Base-by-base conservation (phyloP, 2,888 invertebrate species). In the Ephialtes manifestator region DNA sequence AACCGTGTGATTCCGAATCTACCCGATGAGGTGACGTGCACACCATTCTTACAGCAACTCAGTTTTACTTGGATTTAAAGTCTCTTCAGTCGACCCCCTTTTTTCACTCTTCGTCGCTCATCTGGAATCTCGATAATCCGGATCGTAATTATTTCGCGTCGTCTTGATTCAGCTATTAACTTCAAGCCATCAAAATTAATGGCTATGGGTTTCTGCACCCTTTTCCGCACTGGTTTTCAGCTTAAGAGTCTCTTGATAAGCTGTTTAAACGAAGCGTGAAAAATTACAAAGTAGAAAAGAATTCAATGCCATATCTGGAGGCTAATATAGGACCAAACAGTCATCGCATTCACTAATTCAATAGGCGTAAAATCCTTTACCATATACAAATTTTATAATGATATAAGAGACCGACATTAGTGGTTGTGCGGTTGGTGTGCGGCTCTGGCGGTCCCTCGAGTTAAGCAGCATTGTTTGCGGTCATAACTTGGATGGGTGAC, bases 51-150 rank as follows among this genome's bases (percentile, higher is more conserved):
- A 39, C 53, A 43, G 53, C 43, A 28, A 65, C 13, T 77, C 35
- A 53, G 4, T 53, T 71, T 53, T 18, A 53, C 71, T 46, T 7
- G 43, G 70, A 20, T 70, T 70, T 60, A 48, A 31, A 48, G 51
- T 48, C 70, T 60, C 70, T 18, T 11, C 39, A 53, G 76, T 51
- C 39, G 46, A 15, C 46, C 31, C 53, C 68, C 31, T 60, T 60
- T 78, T 70, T 58, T 31, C 60, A 28, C 70, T 15, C 71, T 35
- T 60, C 72, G 46, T 80, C 48, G 48, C 39, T 20, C 79, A 55
- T 63, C 53, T 46, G 31, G 75, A 71, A 79, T 71, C 53, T 71
- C 71, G 65, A 53, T 72, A 67, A 43, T 65, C 65, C 43, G 18
- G 51, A 18, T 53, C 31, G 55, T 48, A 48, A 74, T 55, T 39